Conservation (phyloP, 2,888 invertebrate species). For the Sphecodes monilicornis region DNA sequence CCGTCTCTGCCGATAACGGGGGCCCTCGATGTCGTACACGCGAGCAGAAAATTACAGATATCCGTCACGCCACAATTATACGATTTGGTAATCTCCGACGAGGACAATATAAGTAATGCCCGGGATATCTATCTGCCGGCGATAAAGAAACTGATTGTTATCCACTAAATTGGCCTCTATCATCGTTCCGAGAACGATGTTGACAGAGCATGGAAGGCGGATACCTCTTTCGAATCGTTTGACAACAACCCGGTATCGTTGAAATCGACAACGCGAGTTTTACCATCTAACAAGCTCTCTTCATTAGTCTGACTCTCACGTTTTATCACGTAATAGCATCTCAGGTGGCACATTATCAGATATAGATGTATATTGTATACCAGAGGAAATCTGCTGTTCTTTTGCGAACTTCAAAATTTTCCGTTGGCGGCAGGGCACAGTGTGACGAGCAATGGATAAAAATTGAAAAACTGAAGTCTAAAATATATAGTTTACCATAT, state of each 20-base stretch:
- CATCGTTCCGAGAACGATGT: slow-evolving; percentile 17
- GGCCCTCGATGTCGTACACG: slow-evolving; percentile 3
- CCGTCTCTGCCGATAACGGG: slow-evolving; percentile 25
- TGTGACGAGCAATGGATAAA: too few species aligned
- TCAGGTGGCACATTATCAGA: neutral
- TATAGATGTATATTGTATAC: too few species aligned
- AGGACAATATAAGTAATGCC: slow-evolving; percentile 14
- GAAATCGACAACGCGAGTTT: neutral
- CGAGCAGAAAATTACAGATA: slow-evolving; percentile 5
- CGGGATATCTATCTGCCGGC: neutral
- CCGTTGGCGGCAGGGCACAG: neutral
- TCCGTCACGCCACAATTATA: slow-evolving; percentile 28
- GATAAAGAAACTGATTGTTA: slow-evolving; percentile 37
- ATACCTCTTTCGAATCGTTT: neutral
- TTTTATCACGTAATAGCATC: neutral
- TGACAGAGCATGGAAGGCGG: slow-evolving; percentile 2
- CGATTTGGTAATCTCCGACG: slow-evolving; percentile 34
- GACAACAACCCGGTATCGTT: neutral
- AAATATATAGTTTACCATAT: too few species aligned
- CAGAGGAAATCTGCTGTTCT: neutral
- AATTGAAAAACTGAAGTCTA: too few species aligned
- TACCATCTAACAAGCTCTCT: neutral
- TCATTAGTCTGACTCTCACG: neutral
- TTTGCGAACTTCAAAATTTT: neutral
- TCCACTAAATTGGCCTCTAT: slow-evolving; percentile 25